These are phyloP conservation scores for Ceyx erithaca DNA, from an alignment of 2,797 vertebrate genomes.

Conservation along the genomic window DNA sequence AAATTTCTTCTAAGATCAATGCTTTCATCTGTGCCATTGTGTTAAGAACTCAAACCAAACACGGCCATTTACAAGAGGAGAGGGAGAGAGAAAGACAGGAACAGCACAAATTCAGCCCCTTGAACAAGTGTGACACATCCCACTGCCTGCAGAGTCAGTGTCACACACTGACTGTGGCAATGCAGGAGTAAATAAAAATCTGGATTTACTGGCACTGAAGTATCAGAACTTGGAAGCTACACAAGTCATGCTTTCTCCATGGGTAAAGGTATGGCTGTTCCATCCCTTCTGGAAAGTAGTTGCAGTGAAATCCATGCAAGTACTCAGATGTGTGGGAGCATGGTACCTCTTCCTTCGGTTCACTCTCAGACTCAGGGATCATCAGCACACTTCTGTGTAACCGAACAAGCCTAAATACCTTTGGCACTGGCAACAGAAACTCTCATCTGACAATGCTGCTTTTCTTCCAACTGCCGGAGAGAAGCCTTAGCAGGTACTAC, in stretches of 20 bases:
- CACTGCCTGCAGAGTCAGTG: neutral
- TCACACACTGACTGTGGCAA: neutral
- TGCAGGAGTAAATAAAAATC: neutral
- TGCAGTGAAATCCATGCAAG: neutral
- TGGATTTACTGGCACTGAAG: neutral
- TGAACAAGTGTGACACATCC: neutral
- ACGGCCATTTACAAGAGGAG: neutral
- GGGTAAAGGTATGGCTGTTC: neutral
- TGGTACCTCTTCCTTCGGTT: neutral
- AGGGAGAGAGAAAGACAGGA: neutral
- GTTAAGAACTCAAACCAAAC: neutral
- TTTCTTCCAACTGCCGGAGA: neutral
- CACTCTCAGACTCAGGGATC: conserved; percentile 44
- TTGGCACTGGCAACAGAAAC: neutral
- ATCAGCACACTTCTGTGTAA: neutral
- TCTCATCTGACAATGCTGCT: neutral
- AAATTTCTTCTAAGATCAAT: neutral
- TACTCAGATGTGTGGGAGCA: neutral
- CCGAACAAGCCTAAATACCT: neutral
- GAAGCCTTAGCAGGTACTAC: neutral
- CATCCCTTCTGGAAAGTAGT: neutral
- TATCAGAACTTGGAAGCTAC: neutral
- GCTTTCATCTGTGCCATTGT: neutral
- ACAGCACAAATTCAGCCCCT: neutral
- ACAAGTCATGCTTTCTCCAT: neutral